phyloP scores from a whole-genome alignment of 2,113 vertebrate genomes.

The Telmatochromis bifrenatus region DNA sequence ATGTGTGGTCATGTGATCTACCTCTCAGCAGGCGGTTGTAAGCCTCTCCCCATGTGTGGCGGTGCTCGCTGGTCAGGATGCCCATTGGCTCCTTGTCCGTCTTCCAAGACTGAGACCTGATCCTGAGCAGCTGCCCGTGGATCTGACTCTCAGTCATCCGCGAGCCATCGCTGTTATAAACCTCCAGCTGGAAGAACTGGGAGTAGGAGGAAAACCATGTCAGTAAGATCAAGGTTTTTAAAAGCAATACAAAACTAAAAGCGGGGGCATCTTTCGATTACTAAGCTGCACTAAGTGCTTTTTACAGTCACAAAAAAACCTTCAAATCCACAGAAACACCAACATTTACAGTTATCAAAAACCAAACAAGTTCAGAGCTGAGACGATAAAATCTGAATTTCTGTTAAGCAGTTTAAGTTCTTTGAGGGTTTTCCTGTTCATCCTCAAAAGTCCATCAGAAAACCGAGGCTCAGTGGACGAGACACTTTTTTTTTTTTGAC shows the following conservation, averaged over 20 bases:
- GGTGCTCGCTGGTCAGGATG: constrained; percentile 81
- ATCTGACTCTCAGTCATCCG: constrained; percentile 80
- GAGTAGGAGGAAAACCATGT: not conserved
- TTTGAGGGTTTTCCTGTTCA: not conserved
- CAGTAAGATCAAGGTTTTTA: not conserved
- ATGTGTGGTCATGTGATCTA: not conserved
- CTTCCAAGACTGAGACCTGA: constrained; percentile 80
- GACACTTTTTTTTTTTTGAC: not conserved
- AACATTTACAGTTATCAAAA: not conserved
- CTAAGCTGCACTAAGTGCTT: not conserved
- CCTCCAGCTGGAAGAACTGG: constrained; percentile 83
- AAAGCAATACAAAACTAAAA: not conserved
- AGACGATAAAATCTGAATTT: not conserved
- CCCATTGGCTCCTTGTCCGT: constrained; percentile 83
- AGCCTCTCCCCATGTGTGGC: constrained; percentile 80
- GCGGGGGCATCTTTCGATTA: not conserved
- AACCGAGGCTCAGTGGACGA: not conserved
- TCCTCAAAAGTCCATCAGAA: not conserved
- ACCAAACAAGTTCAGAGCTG: not conserved
- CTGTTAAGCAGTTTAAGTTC: not conserved
- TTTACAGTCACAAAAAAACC: not conserved
- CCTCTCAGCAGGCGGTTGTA: constrained; percentile 77
- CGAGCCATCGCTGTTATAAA: constrained; percentile 81
- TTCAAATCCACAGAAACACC: not conserved
- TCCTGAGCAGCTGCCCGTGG: constrained; percentile 74